These are phyloP conservation scores for Pogonognathellus flavescens DNA, from an alignment of 1,140 invertebrate genomes.

Conservation along the genomic window DNA sequence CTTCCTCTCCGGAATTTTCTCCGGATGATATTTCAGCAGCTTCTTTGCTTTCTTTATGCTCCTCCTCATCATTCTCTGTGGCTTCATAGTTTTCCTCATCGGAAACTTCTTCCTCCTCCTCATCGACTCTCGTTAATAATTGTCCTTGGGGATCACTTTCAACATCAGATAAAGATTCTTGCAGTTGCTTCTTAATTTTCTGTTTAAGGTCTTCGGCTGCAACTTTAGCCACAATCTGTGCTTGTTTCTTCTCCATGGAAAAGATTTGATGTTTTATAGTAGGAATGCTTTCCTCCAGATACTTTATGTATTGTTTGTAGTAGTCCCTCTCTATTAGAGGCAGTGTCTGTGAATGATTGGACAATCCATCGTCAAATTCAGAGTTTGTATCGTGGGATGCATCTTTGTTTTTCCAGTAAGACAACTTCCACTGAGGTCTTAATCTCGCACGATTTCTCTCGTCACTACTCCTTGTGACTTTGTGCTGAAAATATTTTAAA, in stretches of 20 bases:
- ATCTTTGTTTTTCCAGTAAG: slow-evolving; percentile 56
- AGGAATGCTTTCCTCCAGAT: slow-evolving; percentile 58
- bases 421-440: slow-evolving; percentile 60
- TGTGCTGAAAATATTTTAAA: slow-evolving; percentile 31
- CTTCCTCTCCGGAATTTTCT: not conserved
- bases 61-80: slow-evolving; percentile 63
- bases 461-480: not conserved
- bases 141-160: not conserved
- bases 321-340: slow-evolving; percentile 51
- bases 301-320: slow-evolving; percentile 61
- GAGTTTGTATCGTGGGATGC: not conserved
- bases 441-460: not conserved
- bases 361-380: not conserved
- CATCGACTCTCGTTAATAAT: slow-evolving; percentile 13
- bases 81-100: slow-evolving; percentile 58
- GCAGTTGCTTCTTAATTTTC: slow-evolving; percentile 14
- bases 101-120: slow-evolving; percentile 31
- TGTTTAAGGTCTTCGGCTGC: not conserved
- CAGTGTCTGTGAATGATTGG: not conserved
- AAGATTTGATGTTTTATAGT: slow-evolving; percentile 49
- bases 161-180: slow-evolving; percentile 19
- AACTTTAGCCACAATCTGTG: slow-evolving; percentile 1
- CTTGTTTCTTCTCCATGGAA: slow-evolving; percentile 54
- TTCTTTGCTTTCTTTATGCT: slow-evolving; percentile 64
- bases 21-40: too few species aligned